Evolutionary conservation across 1,140 invertebrate species (phyloP), one percentile per base, ranked within the genome.

Genomic region (Plutomurus gul): DNA sequence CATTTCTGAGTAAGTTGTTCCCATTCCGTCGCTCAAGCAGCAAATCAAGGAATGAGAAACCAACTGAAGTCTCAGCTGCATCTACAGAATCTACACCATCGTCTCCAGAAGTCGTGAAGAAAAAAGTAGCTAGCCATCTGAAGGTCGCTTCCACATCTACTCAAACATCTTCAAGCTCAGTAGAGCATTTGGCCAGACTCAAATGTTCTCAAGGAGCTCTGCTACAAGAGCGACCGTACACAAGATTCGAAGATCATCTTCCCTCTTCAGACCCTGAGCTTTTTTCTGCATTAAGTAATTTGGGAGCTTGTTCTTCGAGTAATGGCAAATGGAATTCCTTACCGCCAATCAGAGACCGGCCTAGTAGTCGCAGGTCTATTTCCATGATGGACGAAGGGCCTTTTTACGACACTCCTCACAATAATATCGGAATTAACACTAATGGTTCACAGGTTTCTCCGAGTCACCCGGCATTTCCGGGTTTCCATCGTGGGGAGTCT

Each of bases 1-100:
- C 76, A 51, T 78, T 78, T 47, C 47, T 78, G 76, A 78, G 76
- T 70, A 78, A 78, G 76, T 78, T 78, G 65, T 78, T 78, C 76
- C 76, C 76, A 73, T 78, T 78, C 70, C 76, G 76, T 37, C 76
- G 76, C 76, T 78, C 76, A 5, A 78, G 27, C 18, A 78, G 76
- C 70, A 78, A 78, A 43, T 25, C 76, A 78, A 78, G 76, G 46
- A 78, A 73, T 78, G 76, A 78, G 46, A 78, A 78, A 71, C 10
- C 46, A 78, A 72, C 76, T 47, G 11, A 40, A 39, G 70, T 39
- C 36, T 40, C 70, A 72, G 39, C 70, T 46, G 16, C 18, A 72
- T 39, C 70, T 40, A 20, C 70, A 30, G 16, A n/a, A 72, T 39
- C 70, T 40, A 20, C 70, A 30, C 36, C n/a, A 27, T 40, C 70